Base-by-base conservation (phyloP, 2,797 vertebrate genomes). In the Urocyon cinereoargenteus region DNA sequence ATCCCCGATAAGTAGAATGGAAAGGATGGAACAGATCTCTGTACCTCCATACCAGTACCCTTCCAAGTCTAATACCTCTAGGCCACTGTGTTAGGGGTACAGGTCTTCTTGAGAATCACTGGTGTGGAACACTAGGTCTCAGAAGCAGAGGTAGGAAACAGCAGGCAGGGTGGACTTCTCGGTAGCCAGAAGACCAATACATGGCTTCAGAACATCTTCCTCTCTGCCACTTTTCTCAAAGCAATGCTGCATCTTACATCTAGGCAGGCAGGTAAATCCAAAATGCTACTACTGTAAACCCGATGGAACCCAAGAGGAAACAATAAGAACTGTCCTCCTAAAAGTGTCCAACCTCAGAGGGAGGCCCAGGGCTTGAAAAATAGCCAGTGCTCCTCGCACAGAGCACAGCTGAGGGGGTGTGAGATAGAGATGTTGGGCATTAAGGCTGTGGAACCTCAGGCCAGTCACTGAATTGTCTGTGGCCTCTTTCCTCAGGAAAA, bases 401-500 rank as follows among this genome's bases (percentile, higher is more conserved):
- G 6, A 68, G 22, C 9, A 4, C 28, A 24, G 31, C 0, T 13
- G 28, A 68, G 9, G 55, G 36, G 36, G 31, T 26, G 14, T 11
- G 19, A 49, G 2, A 61, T 1, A 53, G 28, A 75, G 8, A 21
- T 16, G 31, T n/a, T 62, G n/a, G 24, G 59, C n/a, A 72, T 34
- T 22, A 59, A 77, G 68, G 83, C 49, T 26, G 5, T 16, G 59
- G 31, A 55, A 81, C 36, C 66, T 68, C 83, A 45, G 61, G 61
- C 34, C 89, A 73, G 62, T 83, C 51, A 18, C n/a, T 4, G 70
- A 75, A 36, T 51, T 22, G 12, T 64, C 81, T 15, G 0, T 6
- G 73, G 94, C 68, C 73, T 92, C 66, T 53, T 73, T 97, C 53
- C 72, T 88, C 34, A 7, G n/a, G 31, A 86, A 87, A 15, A 73